Evolutionary conservation across 2,113 vertebrate species (phyloP).

Genomic region (Phylloscopus trochiloides): DNA sequence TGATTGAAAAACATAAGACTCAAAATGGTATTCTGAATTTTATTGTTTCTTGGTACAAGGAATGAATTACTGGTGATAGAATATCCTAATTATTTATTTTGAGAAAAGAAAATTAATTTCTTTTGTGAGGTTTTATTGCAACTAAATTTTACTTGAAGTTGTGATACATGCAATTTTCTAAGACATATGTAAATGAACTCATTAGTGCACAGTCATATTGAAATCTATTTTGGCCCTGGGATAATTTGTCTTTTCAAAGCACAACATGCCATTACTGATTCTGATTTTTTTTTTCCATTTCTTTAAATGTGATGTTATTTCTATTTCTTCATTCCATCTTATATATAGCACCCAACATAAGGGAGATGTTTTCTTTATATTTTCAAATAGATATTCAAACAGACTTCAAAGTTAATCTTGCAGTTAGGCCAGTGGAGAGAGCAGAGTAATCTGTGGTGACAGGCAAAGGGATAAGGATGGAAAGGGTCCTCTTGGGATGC

Average conservation of each 20-base stretch:
- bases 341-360: not conserved
- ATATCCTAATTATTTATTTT: conserved; percentile 43
- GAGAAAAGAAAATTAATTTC: conserved; percentile 38
- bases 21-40: not conserved
- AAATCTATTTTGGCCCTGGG: conserved; percentile 54
- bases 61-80: conserved; percentile 18
- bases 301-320: conserved; percentile 3
- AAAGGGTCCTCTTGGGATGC: not conserved
- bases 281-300: conserved; percentile 49
- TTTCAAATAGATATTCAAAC: not conserved
- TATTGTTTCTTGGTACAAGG: not conserved
- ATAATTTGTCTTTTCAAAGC: conserved; percentile 60
- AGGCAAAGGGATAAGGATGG: not conserved
- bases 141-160: conserved; percentile 52
- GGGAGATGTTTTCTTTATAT: not conserved
- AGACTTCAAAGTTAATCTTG: not conserved
- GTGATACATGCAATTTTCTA: conserved; percentile 50
- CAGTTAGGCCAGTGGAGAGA: not conserved
- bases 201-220: conserved; percentile 59
- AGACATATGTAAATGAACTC: conserved; percentile 72
- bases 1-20: not conserved
- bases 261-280: conserved; percentile 48
- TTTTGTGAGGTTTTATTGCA: conserved; percentile 51
- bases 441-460: not conserved
- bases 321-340: not conserved